These are phyloP conservation scores for Aleiodes testaceus DNA, from an alignment of 2,888 invertebrate species.

Conservation along the genomic window DNA sequence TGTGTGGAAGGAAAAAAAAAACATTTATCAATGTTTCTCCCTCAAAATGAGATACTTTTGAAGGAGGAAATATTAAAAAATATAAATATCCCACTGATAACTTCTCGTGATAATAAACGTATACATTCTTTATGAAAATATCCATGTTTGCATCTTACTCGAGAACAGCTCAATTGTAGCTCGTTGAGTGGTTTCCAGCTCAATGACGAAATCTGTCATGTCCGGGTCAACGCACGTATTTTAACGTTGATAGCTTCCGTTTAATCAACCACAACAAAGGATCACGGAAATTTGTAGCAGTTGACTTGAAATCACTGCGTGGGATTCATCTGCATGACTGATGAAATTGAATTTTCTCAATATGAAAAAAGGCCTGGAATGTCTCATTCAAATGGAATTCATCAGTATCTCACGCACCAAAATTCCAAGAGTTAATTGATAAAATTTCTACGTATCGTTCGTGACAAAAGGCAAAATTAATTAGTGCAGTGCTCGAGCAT, in stretches of 20 bases:
- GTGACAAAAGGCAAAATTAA: constrained; percentile 65
- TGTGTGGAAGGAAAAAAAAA: too few relatives aligned
- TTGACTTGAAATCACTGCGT: neutral
- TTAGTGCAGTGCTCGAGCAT: constrained; percentile 59
- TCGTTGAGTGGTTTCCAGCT: constrained; percentile 2
- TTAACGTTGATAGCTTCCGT: constrained; percentile 10
- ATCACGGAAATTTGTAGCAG: constrained; percentile 9
- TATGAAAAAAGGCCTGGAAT: too few relatives aligned
- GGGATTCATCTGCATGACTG: neutral
- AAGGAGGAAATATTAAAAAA: too few relatives aligned
- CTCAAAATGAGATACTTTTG: too few relatives aligned
- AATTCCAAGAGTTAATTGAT: constrained; percentile 7
- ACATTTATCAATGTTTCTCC: too few relatives aligned
- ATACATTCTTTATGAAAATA: too few relatives aligned
- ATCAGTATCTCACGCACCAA: neutral
- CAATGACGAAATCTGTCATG: constrained; percentile 7
- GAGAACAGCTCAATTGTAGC: too few relatives aligned
- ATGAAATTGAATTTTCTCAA: neutral
- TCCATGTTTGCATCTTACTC: too few relatives aligned
- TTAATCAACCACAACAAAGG: constrained; percentile 34
- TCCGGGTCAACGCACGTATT: constrained; percentile 13
- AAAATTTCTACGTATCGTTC: constrained; percentile 9
- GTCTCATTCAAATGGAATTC: too few relatives aligned
- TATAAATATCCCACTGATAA: too few relatives aligned
- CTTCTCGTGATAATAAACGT: too few relatives aligned